Evolutionary conservation across 2,797 vertebrate genomes (phyloP).

Genomic region (Hirundo rustica): DNA sequence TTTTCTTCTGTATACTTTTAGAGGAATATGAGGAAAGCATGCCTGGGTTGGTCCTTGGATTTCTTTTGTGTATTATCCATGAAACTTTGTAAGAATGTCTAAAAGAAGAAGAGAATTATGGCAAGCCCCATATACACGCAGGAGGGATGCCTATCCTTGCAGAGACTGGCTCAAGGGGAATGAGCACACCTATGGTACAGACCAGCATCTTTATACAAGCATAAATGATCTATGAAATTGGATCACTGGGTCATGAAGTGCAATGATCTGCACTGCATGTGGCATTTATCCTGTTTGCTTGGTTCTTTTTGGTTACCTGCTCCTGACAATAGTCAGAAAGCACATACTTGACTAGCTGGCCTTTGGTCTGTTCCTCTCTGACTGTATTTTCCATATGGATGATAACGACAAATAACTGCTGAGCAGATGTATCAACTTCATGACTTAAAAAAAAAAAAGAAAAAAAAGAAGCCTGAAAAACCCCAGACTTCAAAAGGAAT

Average conservation of each 20-base stretch:
- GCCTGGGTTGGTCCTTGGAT: background rate
- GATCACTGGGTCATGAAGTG: background rate
- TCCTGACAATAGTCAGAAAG: background rate
- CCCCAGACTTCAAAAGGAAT: background rate
- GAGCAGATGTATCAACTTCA: background rate
- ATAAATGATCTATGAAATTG: background rate
- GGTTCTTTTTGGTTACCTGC: background rate
- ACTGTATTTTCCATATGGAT: background rate
- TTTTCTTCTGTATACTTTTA: background rate
- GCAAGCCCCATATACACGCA: accelerated
- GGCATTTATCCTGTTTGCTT: background rate
- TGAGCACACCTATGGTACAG: background rate
- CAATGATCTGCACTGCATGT: background rate
- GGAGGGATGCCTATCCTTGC: background rate
- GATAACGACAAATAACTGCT: background rate
- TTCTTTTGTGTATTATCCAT: background rate
- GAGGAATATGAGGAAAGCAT: background rate
- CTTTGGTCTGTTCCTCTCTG: background rate
- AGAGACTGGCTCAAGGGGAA: background rate
- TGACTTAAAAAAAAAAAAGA: background rate
- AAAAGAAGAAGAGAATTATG: background rate
- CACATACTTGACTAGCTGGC: background rate
- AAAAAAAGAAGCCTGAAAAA: background rate
- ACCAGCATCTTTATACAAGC: background rate
- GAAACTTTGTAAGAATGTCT: background rate